Conservation (phyloP, 2,113 vertebrate species). For the Podarcis cretensis region DNA sequence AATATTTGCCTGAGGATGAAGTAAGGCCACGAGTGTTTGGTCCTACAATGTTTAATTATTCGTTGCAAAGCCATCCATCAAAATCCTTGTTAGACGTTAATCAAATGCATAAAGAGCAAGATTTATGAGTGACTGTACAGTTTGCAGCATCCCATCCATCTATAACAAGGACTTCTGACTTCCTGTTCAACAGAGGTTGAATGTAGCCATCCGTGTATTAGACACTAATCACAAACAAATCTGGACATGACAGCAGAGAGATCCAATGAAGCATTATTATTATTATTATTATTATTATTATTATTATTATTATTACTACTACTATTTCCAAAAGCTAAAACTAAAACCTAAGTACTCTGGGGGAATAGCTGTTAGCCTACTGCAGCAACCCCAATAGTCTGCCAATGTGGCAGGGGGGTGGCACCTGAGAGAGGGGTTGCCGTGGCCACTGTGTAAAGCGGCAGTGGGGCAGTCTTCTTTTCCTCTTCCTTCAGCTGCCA, state of each 20-base stretch:
- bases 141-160: conserved; percentile 51
- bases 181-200: background rate
- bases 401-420: no score
- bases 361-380: background rate
- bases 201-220: background rate
- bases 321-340: background rate
- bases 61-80: conserved; percentile 49
- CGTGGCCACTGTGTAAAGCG: no score
- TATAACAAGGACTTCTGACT: conserved; percentile 36
- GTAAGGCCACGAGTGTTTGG: conserved; percentile 13
- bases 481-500: no score
- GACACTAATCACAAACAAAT: background rate
- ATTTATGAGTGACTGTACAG: conserved; percentile 53
- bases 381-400: background rate
- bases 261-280: background rate
- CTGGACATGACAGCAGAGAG: background rate
- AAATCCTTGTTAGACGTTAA: conserved; percentile 50
- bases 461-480: no score
- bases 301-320: background rate
- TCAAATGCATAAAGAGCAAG: conserved; percentile 23
- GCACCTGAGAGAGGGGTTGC: no score
- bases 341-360: background rate
- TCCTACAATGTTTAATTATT: conserved; percentile 45
- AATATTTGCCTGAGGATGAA: conserved; percentile 18
- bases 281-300: no score